Conservation (phyloP, 2,113 vertebrate genomes). For the Chlorodrepanis virens region DNA sequence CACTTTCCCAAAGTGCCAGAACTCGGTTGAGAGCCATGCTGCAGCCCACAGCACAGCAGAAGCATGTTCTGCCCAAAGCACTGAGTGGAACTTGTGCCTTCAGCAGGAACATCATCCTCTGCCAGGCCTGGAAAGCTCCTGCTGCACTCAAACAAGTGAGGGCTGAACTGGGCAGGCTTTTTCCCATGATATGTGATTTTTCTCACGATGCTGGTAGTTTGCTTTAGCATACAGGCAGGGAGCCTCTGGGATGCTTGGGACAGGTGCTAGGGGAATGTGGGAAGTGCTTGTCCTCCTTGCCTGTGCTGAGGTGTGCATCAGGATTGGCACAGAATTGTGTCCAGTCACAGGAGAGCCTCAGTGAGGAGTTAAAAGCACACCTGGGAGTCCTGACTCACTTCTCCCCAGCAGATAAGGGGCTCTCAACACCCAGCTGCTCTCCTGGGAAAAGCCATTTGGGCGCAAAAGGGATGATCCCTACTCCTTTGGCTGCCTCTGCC, state of each 20-base stretch:
- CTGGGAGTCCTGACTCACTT: background rate
- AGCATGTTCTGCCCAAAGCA: background rate
- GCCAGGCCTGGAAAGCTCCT: background rate
- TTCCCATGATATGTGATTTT: background rate
- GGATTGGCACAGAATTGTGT: background rate
- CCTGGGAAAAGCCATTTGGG: background rate
- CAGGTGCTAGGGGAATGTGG: background rate
- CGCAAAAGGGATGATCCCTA: background rate
- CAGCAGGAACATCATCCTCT: background rate
- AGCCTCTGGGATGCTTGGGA: background rate
- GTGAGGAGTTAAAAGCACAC: background rate
- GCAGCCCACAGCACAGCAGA: background rate
- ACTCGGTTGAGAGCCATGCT: background rate
- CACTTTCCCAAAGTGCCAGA: background rate
- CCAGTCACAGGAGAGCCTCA: background rate
- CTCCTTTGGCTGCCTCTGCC: background rate
- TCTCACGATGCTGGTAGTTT: background rate
- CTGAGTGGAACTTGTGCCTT: background rate
- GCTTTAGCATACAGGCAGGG: background rate
- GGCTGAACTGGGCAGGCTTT: background rate
- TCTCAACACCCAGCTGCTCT: background rate
- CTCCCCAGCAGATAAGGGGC: fast-evolving
- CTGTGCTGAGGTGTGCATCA: fast-evolving
- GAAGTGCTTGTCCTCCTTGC: background rate
- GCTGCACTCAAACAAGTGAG: fast-evolving